Percentiles rank a stretch among this genome's conserved stretches.
Conservation (phyloP, 2,888 invertebrate species). For the Cheilosia urbana region DNA sequence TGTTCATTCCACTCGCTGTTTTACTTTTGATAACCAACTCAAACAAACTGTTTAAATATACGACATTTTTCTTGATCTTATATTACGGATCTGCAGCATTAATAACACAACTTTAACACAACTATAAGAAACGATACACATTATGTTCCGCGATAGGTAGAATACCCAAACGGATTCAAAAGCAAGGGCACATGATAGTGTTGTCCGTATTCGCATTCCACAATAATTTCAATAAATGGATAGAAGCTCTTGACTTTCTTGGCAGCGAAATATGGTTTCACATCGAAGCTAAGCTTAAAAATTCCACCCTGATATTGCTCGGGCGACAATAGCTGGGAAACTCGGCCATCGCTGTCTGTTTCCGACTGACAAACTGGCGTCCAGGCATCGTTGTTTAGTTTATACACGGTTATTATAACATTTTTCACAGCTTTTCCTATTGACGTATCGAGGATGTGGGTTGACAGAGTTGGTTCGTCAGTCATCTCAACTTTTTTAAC, state of each 20-base stretch:
- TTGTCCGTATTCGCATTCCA: slow-evolving; percentile 87
- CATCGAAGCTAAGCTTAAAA: slow-evolving; percentile 91
- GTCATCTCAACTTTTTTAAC: slow-evolving; percentile 53
- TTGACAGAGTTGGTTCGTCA: slow-evolving; percentile 87
- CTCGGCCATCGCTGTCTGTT: slow-evolving; percentile 88
- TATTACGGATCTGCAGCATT: neutral
- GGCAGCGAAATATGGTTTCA: slow-evolving; percentile 88
- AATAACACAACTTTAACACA: slow-evolving; percentile 1
- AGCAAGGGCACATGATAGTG: slow-evolving; percentile 91
- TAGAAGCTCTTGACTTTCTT: slow-evolving; percentile 87
- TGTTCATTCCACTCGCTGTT: neutral
- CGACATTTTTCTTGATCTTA: neutral
- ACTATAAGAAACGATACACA: slow-evolving; percentile 4
- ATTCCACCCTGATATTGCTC: slow-evolving; percentile 87
- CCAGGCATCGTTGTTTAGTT: slow-evolving; percentile 86
- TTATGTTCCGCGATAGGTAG: slow-evolving; percentile 90
- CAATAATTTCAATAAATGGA: slow-evolving; percentile 91
- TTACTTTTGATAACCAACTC: slow-evolving; percentile 17
- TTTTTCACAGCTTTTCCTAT: slow-evolving; percentile 88
- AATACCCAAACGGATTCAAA: slow-evolving; percentile 90
- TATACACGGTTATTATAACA: slow-evolving; percentile 88
- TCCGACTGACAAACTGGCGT: slow-evolving; percentile 86
- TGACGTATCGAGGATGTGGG: slow-evolving; percentile 90
- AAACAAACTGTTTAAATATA: slow-evolving; percentile 18
- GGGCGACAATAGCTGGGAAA: slow-evolving; percentile 86